Base-by-base conservation (phyloP, 2,888 invertebrate genomes). In the Frankliniella intonsa region DNA sequence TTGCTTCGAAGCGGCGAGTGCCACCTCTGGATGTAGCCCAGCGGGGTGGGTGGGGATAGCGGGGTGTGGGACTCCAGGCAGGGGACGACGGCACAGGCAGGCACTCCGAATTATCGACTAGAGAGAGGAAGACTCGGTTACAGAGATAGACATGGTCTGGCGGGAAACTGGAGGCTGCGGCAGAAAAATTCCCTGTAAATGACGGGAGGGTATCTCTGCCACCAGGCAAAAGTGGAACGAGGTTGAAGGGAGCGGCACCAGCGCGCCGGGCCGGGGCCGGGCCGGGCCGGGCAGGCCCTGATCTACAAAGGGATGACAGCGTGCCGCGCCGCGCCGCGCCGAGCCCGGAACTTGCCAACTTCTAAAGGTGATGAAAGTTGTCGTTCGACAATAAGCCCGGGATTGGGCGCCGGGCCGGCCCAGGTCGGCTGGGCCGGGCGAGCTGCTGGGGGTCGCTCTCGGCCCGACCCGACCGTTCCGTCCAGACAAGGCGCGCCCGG, bases 331-430 rank as follows among this genome's bases (percentile, higher is more conserved):
- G 25, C 69, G 22, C 69, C 69, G 22, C 25, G 69, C 25, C 69
- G 10, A 25, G 22, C 12, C 69, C n/a, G 22, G 69, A 22, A 69
- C 55, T 55, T 22, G 69, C 11, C 22, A 76, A 76, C 69, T 76
- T 76, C 69, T 76, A 25, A 76, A 76, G 69, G 69, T 76, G 69
- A 76, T 76, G 69, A 76, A 76, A 76, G 69, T 76, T 76, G 69
- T 76, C 69, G 69, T 76, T 76, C 25, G 69, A 76, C 69, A 76
- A 76, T 76, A 76, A 76, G 69, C 69, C 69, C 10, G 25, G 69
- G 69, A 76, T 76, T 76, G 69, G 69, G 12, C 69, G 22, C 69
- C 69, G n/a, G 3, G n/a, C 25, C 69, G 25, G 69, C 22, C 69
- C 69, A 7, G n/a, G n/a, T 22, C 69, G 9, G 69, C 25, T 22